A percentile compares a stretch with the other conserved stretches of the same genome.
phyloP scores from a whole-genome alignment of 2,797 vertebrate genomes.

The Neostethus bicornis region DNA sequence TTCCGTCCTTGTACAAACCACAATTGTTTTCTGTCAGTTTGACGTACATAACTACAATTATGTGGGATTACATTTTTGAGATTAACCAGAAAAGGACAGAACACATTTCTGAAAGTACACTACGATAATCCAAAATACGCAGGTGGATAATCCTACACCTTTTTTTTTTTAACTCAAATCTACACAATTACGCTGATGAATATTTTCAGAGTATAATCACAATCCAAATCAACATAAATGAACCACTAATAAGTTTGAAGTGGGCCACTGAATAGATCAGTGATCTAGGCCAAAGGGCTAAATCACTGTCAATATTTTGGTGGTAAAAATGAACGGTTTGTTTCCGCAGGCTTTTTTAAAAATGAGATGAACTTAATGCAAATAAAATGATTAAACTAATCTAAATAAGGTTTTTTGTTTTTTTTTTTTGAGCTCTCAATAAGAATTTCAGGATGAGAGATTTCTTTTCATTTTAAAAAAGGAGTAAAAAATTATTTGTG shows the following conservation, averaged over 20 bases:
- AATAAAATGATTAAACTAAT: neutral
- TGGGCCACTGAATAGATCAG: neutral
- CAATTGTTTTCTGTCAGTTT: conserved; percentile 41
- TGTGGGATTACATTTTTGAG: conserved; percentile 65
- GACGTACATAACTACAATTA: conserved; percentile 58
- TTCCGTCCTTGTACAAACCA: conserved; percentile 16
- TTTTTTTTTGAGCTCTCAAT: neutral
- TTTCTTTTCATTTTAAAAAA: conserved; percentile 31
- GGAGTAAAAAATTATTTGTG: conserved; percentile 39
- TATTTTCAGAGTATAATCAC: conserved; percentile 36
- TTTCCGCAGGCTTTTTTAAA: neutral
- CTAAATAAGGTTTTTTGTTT: neutral
- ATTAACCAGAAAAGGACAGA: conserved; percentile 51
- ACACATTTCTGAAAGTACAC: conserved; percentile 63
- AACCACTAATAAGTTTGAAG: conserved; percentile 2
- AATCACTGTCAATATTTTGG: conserved; percentile 10
- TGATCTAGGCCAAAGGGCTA: neutral
- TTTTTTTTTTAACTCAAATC: conserved; percentile 32
- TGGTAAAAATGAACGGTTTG: neutral
- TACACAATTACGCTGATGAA: conserved; percentile 61
- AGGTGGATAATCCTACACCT: conserved; percentile 67
- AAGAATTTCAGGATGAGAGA: conserved; percentile 15
- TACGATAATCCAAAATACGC: conserved; percentile 63
- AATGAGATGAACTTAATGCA: neutral
- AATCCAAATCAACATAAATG: conserved; percentile 14